Percentiles rank a stretch among this genome's conserved stretches.
phyloP scores from a whole-genome alignment of 2,113 vertebrate species.

The Sapajus apella region DNA sequence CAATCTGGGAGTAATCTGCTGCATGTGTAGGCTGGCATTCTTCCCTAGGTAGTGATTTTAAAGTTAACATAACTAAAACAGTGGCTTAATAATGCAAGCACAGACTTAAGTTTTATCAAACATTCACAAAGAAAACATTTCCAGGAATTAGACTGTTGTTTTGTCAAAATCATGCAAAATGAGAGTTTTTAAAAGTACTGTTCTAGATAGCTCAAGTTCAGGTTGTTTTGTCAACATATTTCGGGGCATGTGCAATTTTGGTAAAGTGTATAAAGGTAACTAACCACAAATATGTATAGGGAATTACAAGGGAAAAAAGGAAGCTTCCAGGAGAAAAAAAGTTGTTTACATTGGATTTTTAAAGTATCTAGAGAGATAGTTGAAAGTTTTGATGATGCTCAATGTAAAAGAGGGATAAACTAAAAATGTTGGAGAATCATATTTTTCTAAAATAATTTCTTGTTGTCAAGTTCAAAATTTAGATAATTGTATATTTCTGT shows the following conservation, averaged over 20 bases:
- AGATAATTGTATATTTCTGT: constrained; percentile 36
- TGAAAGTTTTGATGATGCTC: constrained; percentile 38
- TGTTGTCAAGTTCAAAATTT: neutral
- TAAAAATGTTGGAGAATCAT: neutral
- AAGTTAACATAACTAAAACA: constrained; percentile 55
- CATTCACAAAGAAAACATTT: constrained; percentile 3
- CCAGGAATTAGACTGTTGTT: constrained; percentile 37
- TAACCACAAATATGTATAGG: neutral
- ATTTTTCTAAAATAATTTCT: constrained; percentile 27
- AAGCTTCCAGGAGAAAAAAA: neutral
- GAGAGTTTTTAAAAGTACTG: constrained; percentile 25
- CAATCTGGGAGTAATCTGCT: constrained; percentile 51
- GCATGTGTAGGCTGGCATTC: constrained; percentile 32
- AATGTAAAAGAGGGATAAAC: neutral
- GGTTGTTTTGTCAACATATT: neutral
- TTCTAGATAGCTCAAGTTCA: neutral
- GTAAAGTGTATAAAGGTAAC: neutral
- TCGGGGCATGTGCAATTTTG: constrained; percentile 29
- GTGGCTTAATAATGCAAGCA: constrained; percentile 24
- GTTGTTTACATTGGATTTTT: constrained; percentile 11
- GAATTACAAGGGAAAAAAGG: neutral
- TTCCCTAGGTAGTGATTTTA: constrained; percentile 40
- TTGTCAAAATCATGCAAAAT: constrained; percentile 43
- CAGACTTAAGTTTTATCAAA: constrained; percentile 37
- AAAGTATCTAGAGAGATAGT: neutral